These are phyloP conservation scores for Tuberolachnus salignus DNA, from an alignment of 2,888 invertebrate species.

Conservation along the genomic window DNA sequence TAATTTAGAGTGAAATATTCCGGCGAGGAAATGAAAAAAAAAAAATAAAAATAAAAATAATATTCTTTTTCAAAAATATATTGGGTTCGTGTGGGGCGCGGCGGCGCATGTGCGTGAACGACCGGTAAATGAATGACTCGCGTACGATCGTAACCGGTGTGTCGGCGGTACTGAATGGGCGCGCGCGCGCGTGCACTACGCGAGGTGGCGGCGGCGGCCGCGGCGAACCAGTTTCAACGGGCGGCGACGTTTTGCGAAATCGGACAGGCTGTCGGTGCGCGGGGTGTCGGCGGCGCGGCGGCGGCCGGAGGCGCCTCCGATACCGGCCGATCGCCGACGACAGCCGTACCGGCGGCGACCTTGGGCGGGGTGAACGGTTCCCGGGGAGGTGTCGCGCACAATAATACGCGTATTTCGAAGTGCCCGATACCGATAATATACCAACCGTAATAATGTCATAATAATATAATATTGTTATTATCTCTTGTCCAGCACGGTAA, in stretches of 20 bases:
- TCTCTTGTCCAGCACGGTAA: too few species aligned
- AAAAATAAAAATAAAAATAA: too few species aligned
- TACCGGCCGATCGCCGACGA: slow-evolving; percentile 22
- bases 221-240: slow-evolving; percentile 49
- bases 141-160: slow-evolving; percentile 42
- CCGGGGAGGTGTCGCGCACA: slow-evolving; percentile 20
- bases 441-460: neutral
- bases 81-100: neutral
- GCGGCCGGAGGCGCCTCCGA: slow-evolving; percentile 6
- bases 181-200: slow-evolving; percentile 18
- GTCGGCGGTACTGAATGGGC: slow-evolving; percentile 42
- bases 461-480: too few species aligned
- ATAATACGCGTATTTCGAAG: neutral
- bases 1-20: too few species aligned
- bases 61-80: too few species aligned
- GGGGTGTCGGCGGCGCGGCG: neutral
- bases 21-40: too few species aligned
- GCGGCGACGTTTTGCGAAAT: slow-evolving; percentile 45
- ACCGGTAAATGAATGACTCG: neutral
- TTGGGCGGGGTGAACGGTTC: slow-evolving; percentile 5
- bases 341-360: slow-evolving; percentile 35
- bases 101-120: neutral
- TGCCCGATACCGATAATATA: neutral
- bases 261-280: neutral
- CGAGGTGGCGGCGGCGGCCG: slow-evolving; percentile 30